Base-by-base conservation (phyloP, 2,113 vertebrate species). In the Drymodes brunneopygia region DNA sequence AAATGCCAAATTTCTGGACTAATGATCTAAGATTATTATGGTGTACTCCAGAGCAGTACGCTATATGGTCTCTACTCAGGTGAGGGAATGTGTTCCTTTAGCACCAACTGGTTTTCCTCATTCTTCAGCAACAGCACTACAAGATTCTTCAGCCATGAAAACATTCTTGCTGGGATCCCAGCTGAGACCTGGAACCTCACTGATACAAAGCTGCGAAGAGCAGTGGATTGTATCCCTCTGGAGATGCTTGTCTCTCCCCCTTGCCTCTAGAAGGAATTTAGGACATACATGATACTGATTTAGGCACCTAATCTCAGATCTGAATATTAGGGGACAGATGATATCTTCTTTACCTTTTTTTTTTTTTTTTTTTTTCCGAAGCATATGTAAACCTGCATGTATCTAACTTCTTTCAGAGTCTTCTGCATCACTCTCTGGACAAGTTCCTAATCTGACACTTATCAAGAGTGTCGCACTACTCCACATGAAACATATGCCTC, bases 361-460 rank as follows among this genome's bases (percentile, higher is more conserved):
- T 35, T 19, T 6, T 9, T 11, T 2, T 44, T 61, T 22, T 15
- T 33, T 50, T 20, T 25, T 11, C 1, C 0, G 4, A 18, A 47
- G 23, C 5, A 23, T 20, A 2, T 71, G 7, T 3, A 66, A 66
- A 54, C 3, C 6, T 61, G 7, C 9, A 31, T 54, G 5, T n/a
- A 36, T 56, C 5, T 40, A 14, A n/a, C 29, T 74, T 83, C 8
- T 72, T 61, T 61, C 64, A 73, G 38, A 33, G 23, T 19, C 12
- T 75, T 54, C n/a, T 89, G 19, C 28, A 24, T 81, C 20, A 13
- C 4, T 45, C 10, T 65, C 45, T 66, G n/a, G 20, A 15, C 31
- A 51, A 86, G 20, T 44, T 65, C 17, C 12, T 82, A 23, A 44
- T 53, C 19, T 81, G 22, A 25, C 20, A 18, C 7, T 48, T 85